These are phyloP conservation scores for Euwallacea fornicatus DNA, from an alignment of 1,140 invertebrate species.

Conservation along the genomic window DNA sequence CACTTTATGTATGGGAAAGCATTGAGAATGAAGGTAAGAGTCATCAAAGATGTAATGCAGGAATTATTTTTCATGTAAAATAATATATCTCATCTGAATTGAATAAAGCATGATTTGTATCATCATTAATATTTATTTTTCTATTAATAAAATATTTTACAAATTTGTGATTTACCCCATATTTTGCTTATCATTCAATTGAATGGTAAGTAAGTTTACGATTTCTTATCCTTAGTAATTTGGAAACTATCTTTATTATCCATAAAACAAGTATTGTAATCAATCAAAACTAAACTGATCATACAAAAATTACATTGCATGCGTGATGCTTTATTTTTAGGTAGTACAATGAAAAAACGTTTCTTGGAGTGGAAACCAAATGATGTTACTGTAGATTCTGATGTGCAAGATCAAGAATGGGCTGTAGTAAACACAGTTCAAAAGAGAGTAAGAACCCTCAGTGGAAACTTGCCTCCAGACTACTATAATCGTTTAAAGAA, in stretches of 20 bases:
- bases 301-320: no score
- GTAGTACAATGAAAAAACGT: conserved; percentile 54
- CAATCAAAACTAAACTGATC: no score
- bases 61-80: no score
- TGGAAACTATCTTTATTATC: no score
- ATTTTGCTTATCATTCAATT: no score
- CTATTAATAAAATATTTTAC: no score
- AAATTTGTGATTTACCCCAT: no score
- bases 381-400: conserved; percentile 72
- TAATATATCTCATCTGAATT: neutral
- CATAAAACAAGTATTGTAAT: no score
- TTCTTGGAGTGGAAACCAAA: conserved; percentile 80
- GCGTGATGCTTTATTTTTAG: conserved; percentile 43
- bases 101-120: no score
- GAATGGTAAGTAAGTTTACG: neutral
- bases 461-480: conserved; percentile 55
- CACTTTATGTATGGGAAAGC: conserved; percentile 60
- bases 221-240: no score
- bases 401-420: conserved; percentile 80
- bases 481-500: conserved; percentile 52
- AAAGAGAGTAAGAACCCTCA: conserved; percentile 57
- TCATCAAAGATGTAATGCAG: neutral
- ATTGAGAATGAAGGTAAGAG: conserved; percentile 17
- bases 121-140: no score
- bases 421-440: conserved; percentile 74